Evolutionary conservation across 1,140 invertebrate species (phyloP), one percentile per base, ranked within the genome.

Genomic region (Pemphigus obesinymphae): DNA sequence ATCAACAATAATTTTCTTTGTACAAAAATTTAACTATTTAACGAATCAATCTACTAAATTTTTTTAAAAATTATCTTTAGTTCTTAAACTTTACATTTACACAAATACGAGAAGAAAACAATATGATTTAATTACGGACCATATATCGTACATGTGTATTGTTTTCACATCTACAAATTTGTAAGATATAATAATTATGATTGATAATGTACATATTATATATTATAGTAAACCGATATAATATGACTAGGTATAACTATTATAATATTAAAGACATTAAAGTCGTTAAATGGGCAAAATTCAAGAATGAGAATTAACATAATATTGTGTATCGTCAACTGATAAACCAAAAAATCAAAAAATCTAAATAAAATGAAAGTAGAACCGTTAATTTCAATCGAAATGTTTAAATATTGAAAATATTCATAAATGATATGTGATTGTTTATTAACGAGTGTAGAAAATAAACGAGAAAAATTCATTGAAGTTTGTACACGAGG

Each of bases 41-140:
- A 70, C 66, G n/a, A 70, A 70, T 40, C n/a, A 37, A 37, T 66
- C 63, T 66, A 66, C 8, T n/a, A n/a, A n/a, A n/a, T 40, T 37
- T 20, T 34, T 20, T 43, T 43, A 17, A 68, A 43, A 70, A 26
- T 40, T 70, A 40, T 70, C 23, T 70, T 70, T 26, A 13, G 13
- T 43, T 70, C 37, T 70, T 43, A 70, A 40, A 26, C 5, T 43
- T 70, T 70, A 40, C 8, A 70, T 26, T 43, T 2, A 7, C 26
- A 70, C n/a, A 70, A 15, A 37, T 48, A 37, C 31, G 13, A 43
- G 37, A 70, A 43, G n/a, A 55, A 10, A 23, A 55, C 6, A 55
- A 55, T 26, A 37, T 11, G 3, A n/a, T 11, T 23, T 66, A n/a
- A n/a, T 66, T 66, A 10, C 10, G n/a, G 15, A 20, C 20, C 17